Evolutionary conservation across 2,888 invertebrate genomes (phyloP).

Genomic region (Ptilodon capucinus): DNA sequence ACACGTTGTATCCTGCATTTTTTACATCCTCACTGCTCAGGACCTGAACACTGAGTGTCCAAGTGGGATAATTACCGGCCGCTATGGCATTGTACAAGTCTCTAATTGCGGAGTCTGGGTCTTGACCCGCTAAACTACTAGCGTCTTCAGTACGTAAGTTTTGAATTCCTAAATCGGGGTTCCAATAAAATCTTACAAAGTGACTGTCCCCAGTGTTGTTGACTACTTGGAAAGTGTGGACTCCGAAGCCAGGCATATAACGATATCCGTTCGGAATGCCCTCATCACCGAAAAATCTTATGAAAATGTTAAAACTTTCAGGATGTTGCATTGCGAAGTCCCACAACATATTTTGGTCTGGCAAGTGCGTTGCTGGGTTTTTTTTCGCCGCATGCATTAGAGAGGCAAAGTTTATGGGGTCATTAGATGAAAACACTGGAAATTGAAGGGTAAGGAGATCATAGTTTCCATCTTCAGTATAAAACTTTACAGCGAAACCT

Average conservation of each 20-base stretch:
- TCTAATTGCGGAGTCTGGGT: constrained; percentile 93
- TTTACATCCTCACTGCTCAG: constrained; percentile 92
- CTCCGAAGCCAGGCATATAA: constrained; percentile 95
- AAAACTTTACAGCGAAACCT: constrained; percentile 95
- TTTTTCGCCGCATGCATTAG: constrained; percentile 96
- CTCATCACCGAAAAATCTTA: constrained; percentile 92
- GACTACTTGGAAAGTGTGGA: constrained; percentile 93
- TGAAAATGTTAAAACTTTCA: constrained; percentile 90
- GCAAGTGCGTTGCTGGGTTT: constrained; percentile 92
- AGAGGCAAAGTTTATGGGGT: constrained; percentile 92
- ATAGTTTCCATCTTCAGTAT: constrained; percentile 94
- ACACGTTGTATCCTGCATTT: constrained; percentile 90
- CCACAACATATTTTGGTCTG: constrained; percentile 95
- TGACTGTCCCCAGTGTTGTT: constrained; percentile 86
- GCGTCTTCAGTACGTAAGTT: constrained; percentile 86
- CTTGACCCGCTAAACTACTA: constrained; percentile 83
- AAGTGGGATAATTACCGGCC: constrained; percentile 86
- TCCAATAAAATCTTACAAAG: constrained; percentile 94
- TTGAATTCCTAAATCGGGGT: constrained; percentile 93
- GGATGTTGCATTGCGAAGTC: constrained; percentile 93
- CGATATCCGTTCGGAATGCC: constrained; percentile 95
- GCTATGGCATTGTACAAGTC: constrained; percentile 94
- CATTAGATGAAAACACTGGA: constrained; percentile 93
- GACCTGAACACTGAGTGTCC: constrained; percentile 89
- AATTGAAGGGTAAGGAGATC: constrained; percentile 94